These are phyloP conservation scores for Apamea crenata DNA, from an alignment of 2,888 invertebrate genomes.

Conservation along the genomic window DNA sequence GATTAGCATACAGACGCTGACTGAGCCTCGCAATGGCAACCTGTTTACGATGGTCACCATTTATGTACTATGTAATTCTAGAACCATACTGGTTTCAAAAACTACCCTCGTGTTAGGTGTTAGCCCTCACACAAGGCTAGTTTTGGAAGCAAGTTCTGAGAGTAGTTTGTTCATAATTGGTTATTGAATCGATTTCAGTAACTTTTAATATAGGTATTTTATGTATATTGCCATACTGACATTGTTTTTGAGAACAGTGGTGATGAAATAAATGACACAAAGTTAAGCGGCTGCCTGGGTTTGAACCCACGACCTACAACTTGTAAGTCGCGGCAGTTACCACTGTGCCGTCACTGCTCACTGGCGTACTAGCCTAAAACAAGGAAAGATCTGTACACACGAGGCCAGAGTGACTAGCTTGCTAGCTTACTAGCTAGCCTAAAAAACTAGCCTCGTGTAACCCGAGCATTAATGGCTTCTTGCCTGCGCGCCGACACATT, in stretches of 20 bases:
- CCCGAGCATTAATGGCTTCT: neutral
- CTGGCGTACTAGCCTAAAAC: neutral
- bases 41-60: conserved; percentile 38
- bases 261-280: no score
- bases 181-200: neutral
- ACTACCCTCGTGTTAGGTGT: neutral
- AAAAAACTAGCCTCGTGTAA: neutral
- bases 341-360: no score
- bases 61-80: neutral
- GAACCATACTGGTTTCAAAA: neutral
- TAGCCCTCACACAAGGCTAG: no score
- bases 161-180: neutral
- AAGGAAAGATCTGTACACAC: neutral
- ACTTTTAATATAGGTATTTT: neutral
- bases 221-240: no score
- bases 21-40: conserved; percentile 40
- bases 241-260: no score
- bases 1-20: conserved; percentile 32
- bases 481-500: conserved; percentile 12
- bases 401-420: neutral
- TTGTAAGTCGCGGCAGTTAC: no score
- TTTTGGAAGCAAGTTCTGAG: neutral
- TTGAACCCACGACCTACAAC: no score
- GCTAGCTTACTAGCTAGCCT: neutral
- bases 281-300: no score